Conservation (phyloP, 2,888 invertebrate genomes). For the Chloroclystis v-ata region DNA sequence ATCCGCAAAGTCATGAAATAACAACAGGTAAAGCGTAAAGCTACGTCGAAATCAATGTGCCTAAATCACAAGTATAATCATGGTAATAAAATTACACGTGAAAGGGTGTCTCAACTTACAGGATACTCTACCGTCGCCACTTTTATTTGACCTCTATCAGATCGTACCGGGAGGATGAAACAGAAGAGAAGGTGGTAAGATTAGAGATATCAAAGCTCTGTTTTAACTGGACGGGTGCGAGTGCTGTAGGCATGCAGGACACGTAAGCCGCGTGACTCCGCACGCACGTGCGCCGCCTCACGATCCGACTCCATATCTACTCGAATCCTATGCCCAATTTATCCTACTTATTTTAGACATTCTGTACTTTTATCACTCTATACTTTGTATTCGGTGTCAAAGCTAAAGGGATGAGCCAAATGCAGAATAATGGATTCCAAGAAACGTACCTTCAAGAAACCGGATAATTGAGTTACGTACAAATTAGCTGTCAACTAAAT, state of each 20-base stretch:
- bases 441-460: constrained; percentile 23
- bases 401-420: constrained; percentile 36
- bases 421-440: constrained; percentile 29
- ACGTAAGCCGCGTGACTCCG: constrained; percentile 57
- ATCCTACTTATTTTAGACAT: constrained; percentile 53
- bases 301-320: constrained; percentile 46
- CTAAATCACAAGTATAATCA: constrained; percentile 22
- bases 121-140: constrained; percentile 37
- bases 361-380: constrained; percentile 44
- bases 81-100: constrained; percentile 30
- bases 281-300: constrained; percentile 55
- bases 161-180: constrained; percentile 14
- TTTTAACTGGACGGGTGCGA: constrained; percentile 41
- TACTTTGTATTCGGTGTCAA: constrained; percentile 39
- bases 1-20: constrained; percentile 3
- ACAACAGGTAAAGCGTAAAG: constrained; percentile 15
- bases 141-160: constrained; percentile 31
- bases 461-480: constrained; percentile 11
- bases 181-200: constrained; percentile 20
- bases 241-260: constrained; percentile 43
- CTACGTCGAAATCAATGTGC: constrained; percentile 22
- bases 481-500: constrained; percentile 4
- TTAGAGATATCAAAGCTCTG: constrained; percentile 33
- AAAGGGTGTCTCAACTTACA: constrained; percentile 40
- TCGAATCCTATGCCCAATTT: constrained; percentile 56